Evolutionary conservation across 1,140 invertebrate species (phyloP), one percentile per base, ranked within the genome.

Genomic region (Aphaenogaster floridana): DNA sequence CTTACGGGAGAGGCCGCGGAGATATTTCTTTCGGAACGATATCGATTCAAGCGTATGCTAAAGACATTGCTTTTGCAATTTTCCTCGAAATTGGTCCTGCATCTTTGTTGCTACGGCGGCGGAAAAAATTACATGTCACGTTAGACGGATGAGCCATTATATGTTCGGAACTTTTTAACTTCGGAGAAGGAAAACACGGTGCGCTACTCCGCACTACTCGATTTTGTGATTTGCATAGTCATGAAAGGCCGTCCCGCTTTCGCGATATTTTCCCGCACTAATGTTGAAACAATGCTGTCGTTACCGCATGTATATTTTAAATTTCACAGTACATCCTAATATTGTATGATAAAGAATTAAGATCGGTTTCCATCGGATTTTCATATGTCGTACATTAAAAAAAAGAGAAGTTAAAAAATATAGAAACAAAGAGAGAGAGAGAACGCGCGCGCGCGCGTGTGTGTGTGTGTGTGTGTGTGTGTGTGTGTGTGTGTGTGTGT

Each of bases 211-310:
- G 48, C 48, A 48, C 48, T 81, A 54, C n/a, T 42, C 34, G 48
- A 39, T 69, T 78, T 69, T 81, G 8, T 8, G 36, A 81, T 81
- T 81, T 81, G 36, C 45, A 69, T 80, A 80, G 34, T 80, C 78
- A 68, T 8, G 48, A 71, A 81, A 52, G 36, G 36, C n/a, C 50
- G n/a, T 81, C n/a, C 45, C 34, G n/a, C 17, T 13, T 52, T 52
- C 8, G 9, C 36, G 15, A 79, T 54, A 39, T 71, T 81, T 81
- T 81, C 36, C 64, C 39, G 13, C 39, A 7, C 17, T 80, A 69
- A 69, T 54, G 34, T 42, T 81, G 36, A 81, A 80, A 80, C 45
- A 69, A 57, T 69, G 45, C 50, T 69, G 45, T 42, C 36, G n/a
- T 59, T 28, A 45, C 4, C 39, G 11, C 39, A 34, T 17, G 8